Conservation (phyloP, 2,888 invertebrate genomes). For the Crossocerus cetratus region DNA sequence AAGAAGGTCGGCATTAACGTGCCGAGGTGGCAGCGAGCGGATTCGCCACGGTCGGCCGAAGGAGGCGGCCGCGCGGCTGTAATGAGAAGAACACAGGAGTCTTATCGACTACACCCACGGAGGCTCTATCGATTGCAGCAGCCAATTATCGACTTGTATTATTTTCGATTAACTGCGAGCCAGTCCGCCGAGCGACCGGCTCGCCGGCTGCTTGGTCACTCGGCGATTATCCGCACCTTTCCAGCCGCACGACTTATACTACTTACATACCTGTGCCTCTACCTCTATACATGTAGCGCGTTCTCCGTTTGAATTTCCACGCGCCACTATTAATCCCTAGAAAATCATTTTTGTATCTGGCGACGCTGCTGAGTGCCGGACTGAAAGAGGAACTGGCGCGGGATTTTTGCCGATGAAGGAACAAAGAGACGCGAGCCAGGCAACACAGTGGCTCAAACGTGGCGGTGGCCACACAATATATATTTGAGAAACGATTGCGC, state of each 20-base stretch:
- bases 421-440: not conserved
- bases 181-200: slow-evolving; percentile 11
- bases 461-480: no score
- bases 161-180: slow-evolving; percentile 38
- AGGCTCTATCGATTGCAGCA: slow-evolving; percentile 54
- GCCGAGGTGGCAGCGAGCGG: slow-evolving; percentile 44
- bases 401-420: no score
- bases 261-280: no score
- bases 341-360: no score
- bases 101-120: slow-evolving; percentile 54
- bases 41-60: slow-evolving; percentile 54
- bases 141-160: slow-evolving; percentile 58
- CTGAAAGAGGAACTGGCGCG: no score
- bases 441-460: not conserved
- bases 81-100: slow-evolving; percentile 62
- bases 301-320: no score
- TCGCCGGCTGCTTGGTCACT: slow-evolving; percentile 4
- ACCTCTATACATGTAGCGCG: no score
- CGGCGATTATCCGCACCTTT: not conserved
- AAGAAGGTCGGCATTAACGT: slow-evolving; percentile 55
- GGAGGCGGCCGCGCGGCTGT: slow-evolving; percentile 39
- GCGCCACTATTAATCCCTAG: no score
- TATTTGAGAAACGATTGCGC: slow-evolving; percentile 1
- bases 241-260: slow-evolving; percentile 6
- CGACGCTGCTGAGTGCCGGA: no score